phyloP scores from a whole-genome alignment of 2,888 invertebrate genomes.

The Melanchra persicariae region DNA sequence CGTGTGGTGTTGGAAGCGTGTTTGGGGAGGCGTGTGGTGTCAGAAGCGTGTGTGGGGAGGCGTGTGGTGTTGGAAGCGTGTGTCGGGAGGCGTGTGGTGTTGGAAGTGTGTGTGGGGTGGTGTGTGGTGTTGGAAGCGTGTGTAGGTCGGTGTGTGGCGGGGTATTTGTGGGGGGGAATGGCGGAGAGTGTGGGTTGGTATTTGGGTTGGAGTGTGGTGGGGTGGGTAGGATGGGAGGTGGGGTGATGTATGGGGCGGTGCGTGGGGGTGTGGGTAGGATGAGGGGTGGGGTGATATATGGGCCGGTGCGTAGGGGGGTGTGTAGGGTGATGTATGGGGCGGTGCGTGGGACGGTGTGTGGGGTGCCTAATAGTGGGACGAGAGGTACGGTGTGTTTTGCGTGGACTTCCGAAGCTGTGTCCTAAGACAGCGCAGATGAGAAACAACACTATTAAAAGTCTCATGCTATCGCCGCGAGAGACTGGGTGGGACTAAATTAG shows the following conservation, averaged over 20 bases:
- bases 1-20: no score
- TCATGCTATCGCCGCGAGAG: conserved; percentile 61
- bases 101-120: no score
- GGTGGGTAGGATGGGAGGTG: background rate
- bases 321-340: background rate
- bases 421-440: conserved; percentile 24
- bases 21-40: no score
- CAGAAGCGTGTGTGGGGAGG: no score
- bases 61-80: no score
- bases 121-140: no score
- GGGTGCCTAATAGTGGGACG: background rate
- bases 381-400: background rate
- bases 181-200: no score
- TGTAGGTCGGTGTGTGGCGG: no score
- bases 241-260: no score
- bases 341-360: background rate
- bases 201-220: no score
- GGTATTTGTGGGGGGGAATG: no score
- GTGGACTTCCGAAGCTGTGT: conserved; percentile 4
- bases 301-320: conserved; percentile 54
- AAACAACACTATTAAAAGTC: conserved; percentile 34
- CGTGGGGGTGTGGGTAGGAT: background rate
- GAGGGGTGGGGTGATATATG: background rate
- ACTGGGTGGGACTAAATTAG: conserved; percentile 47
- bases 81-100: no score